These are phyloP conservation scores for Archilochus colubris DNA, from an alignment of 2,113 vertebrate species.

Conservation along the genomic window DNA sequence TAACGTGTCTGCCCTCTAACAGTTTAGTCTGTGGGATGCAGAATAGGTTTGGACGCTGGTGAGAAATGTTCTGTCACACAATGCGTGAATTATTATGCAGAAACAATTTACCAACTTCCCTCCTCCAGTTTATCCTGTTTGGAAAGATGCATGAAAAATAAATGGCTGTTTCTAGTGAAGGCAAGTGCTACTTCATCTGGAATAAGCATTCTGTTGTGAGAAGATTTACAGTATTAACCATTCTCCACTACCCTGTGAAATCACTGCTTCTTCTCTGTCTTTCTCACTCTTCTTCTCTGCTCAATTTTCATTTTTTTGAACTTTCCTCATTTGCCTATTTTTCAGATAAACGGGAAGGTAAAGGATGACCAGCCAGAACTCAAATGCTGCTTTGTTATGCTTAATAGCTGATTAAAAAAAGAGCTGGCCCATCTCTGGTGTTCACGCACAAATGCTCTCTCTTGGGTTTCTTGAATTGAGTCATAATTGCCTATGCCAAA, in stretches of 20 bases:
- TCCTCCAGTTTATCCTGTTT: slow-evolving; percentile 24
- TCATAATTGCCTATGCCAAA: slow-evolving; percentile 35
- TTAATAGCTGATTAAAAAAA: background rate
- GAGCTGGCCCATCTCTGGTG: background rate
- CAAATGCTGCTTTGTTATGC: background rate
- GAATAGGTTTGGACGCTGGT: background rate
- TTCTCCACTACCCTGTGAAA: background rate
- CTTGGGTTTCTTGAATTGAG: slow-evolving; percentile 6
- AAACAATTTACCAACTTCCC: slow-evolving; percentile 20
- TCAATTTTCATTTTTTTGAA: background rate
- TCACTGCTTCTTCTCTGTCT: background rate
- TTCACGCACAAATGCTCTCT: background rate
- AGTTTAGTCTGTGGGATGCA: background rate
- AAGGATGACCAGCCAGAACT: slow-evolving; percentile 7
- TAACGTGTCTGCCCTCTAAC: background rate
- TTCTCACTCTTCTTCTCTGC: background rate
- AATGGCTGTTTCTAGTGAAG: slow-evolving; percentile 16
- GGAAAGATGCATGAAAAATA: slow-evolving; percentile 12
- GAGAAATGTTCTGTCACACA: background rate
- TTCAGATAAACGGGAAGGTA: background rate
- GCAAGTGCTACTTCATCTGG: slow-evolving; percentile 8
- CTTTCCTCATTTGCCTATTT: background rate
- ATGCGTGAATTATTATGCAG: background rate
- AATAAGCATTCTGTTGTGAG: background rate
- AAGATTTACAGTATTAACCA: background rate